Evolutionary conservation across 2,797 vertebrate species (phyloP), one percentile per base, ranked within the genome.

Genomic region (Acestrorhynchus altus): DNA sequence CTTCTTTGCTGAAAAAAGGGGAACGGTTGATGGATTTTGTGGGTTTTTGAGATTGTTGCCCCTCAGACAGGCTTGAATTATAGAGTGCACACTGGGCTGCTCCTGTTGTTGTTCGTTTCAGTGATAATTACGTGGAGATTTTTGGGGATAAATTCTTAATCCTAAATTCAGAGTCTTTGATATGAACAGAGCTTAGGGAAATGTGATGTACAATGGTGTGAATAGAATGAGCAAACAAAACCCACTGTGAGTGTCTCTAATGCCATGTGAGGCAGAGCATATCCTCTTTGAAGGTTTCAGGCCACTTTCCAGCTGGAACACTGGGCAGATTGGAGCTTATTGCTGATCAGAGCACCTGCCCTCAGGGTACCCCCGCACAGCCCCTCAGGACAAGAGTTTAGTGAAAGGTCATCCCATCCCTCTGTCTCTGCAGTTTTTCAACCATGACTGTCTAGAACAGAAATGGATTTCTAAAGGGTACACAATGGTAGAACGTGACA

Each of bases 291-390:
- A 74, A 56, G 64, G 59, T 65, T 64, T 39, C 54, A 35, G 10
- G 8, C 1, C 15, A 16, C 16, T 72, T 15, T 20, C 67, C 52
- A 44, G 31, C 73, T 80, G 65, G 66, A 66, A 77, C 42, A 4
- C 18, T 20, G n/a, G 24, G 42, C 44, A 61, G 66, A 51, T 20
- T 57, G 49, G 59, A 60, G 46, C 39, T 60, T 66, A 20, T 26
- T 78, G 72, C 64, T 67, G 47, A 72, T 75, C 60, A 76, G 51
- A 64, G 31, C 64, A 31, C 42, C 15, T 7, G 49, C 46, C 52
- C 42, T 49, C 44, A 26, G 65, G 44, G 26, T 52, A 20, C 72
- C 78, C 22, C 1, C 8, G 20, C n/a, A 44, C 52, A 59, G 28
- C 22, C 26, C 39, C 35, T 71, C 68, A 64, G 28, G 65, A 47